Base-by-base conservation (phyloP, 1,140 invertebrate species). In the Oncopodura yosiiana region DNA sequence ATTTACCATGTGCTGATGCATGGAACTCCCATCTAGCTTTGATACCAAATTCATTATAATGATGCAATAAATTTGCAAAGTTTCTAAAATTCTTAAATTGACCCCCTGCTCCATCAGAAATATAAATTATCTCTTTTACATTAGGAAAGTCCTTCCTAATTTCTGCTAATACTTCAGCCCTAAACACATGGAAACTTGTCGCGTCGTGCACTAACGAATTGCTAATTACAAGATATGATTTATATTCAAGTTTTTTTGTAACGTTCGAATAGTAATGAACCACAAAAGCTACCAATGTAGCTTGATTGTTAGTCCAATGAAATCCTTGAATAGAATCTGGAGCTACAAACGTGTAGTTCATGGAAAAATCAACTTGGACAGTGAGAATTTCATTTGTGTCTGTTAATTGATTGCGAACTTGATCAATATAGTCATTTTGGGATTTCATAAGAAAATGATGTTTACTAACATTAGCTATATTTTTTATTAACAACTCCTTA, bases 71-170 rank as follows among this genome's bases (percentile, higher is more conserved):
- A 56, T 70, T 69, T 2, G 48, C 23, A 44, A 71, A 60, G 39
- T 65, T 69, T 41, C 66, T 65, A 11, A 42, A 45, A 62, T 67
- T 71, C 54, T 71, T 71, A 53, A 67, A 70, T 51, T 71, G 68
- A 29, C 34, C 50, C 38, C 50, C 61, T 53, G 50, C 55, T 24
- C 65, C 67, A 62, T 69, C 68, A 32, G 56, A 57, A 51, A 69
- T 66, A 48, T 67, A 66, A 53, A 65, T 45, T 18, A 69, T 58
- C 48, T 66, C 61, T 19, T 30, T 61, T 45, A 66, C 43, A 18
- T 54, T 44, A 9, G 56, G 51, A 54, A 64, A 23, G 27, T 65
- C 45, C 12, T 12, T 5, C 32, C 32, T 32, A 6, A 52, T 24
- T 8, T 29, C 4, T 19, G 5, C 18, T 16, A 41, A 16, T 19